Evolutionary conservation across 1,140 invertebrate genomes (phyloP).

Genomic region (Pollicipes pollicipes): DNA sequence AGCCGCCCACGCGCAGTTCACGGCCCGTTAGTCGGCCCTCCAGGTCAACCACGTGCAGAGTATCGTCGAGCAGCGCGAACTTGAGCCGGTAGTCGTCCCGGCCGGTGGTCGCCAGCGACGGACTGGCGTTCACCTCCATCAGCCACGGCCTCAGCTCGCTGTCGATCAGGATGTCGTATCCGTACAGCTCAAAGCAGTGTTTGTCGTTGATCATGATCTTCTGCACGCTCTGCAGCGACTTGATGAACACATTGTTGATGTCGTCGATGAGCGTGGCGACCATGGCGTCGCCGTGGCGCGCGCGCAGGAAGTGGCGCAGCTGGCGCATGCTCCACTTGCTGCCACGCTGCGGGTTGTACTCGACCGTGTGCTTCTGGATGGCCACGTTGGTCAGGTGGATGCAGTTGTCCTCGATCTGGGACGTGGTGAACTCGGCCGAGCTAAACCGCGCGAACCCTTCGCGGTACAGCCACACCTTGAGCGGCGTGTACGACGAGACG

Average conservation of each 20-base stretch:
- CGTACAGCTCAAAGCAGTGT: slow-evolving; percentile 66
- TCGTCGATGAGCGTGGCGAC: slow-evolving; percentile 64
- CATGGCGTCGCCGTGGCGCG: slow-evolving; percentile 68
- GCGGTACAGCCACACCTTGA: slow-evolving; percentile 54
- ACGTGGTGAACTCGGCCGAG: slow-evolving; percentile 54
- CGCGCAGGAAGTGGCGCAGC: slow-evolving; percentile 72
- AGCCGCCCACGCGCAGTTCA: slow-evolving; percentile 33
- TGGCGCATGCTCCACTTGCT: slow-evolving; percentile 89
- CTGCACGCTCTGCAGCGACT: slow-evolving; percentile 41
- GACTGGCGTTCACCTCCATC: slow-evolving; percentile 81
- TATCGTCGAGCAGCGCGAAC: slow-evolving; percentile 87
- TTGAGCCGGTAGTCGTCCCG: slow-evolving; percentile 90
- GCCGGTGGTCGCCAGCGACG: slow-evolving; percentile 82
- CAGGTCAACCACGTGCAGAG: slow-evolving; percentile 52
- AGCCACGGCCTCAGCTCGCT: slow-evolving; percentile 69
- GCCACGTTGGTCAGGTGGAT: slow-evolving; percentile 73
- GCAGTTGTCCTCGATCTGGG: slow-evolving; percentile 59
- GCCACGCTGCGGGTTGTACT: slow-evolving; percentile 86
- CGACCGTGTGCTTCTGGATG: slow-evolving; percentile 72
- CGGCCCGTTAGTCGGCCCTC: slow-evolving; percentile 21
- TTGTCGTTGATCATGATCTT: slow-evolving; percentile 54
- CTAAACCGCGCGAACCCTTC: slow-evolving; percentile 71
- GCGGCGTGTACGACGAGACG: slow-evolving; percentile 65
- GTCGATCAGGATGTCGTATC: slow-evolving; percentile 75
- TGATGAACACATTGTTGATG: slow-evolving; percentile 37